These are phyloP conservation scores for Marmota monax DNA, from an alignment of 2,113 vertebrate species.

Conservation along the genomic window DNA sequence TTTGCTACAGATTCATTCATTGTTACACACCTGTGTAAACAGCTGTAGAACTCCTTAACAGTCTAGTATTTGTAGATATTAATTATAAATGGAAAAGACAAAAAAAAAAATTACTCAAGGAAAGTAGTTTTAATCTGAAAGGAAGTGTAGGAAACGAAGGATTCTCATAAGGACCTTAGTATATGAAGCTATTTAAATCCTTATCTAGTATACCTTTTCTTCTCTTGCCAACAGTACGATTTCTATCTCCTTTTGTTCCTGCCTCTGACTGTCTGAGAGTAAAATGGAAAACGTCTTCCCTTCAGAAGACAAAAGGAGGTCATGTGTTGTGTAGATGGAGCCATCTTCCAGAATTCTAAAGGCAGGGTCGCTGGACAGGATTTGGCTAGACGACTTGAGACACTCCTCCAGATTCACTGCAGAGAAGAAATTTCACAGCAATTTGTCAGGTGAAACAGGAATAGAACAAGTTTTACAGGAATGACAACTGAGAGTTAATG, in stretches of 20 bases:
- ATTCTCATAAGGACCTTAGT: neutral
- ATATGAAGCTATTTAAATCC: neutral
- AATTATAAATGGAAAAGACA: neutral
- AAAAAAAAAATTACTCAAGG: neutral
- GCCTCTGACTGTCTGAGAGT: slow-evolving; percentile 77
- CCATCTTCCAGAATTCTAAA: slow-evolving; percentile 88
- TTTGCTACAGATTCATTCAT: neutral
- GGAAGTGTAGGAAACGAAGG: neutral
- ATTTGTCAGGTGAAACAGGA: slow-evolving; percentile 64
- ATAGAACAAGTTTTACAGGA: slow-evolving; percentile 72
- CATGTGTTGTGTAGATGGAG: slow-evolving; percentile 85
- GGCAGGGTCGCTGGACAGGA: slow-evolving; percentile 83
- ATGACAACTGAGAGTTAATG: neutral
- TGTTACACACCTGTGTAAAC: neutral
- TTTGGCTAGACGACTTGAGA: slow-evolving; percentile 75
- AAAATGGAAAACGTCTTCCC: slow-evolving; percentile 88
- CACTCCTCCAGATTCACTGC: slow-evolving; percentile 87
- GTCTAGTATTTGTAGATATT: neutral
- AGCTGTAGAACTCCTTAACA: neutral
- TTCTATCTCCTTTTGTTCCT: slow-evolving; percentile 83
- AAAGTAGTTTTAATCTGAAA: neutral
- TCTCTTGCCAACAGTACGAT: slow-evolving; percentile 84
- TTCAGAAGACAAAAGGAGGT: slow-evolving; percentile 84
- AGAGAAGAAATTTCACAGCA: slow-evolving; percentile 71
- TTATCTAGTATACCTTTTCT: slow-evolving; percentile 83